Percentiles rank a stretch among this genome's conserved stretches.
These are phyloP conservation scores for Istiophorus platypterus DNA, from an alignment of 2,113 vertebrate species.

Conservation along the genomic window DNA sequence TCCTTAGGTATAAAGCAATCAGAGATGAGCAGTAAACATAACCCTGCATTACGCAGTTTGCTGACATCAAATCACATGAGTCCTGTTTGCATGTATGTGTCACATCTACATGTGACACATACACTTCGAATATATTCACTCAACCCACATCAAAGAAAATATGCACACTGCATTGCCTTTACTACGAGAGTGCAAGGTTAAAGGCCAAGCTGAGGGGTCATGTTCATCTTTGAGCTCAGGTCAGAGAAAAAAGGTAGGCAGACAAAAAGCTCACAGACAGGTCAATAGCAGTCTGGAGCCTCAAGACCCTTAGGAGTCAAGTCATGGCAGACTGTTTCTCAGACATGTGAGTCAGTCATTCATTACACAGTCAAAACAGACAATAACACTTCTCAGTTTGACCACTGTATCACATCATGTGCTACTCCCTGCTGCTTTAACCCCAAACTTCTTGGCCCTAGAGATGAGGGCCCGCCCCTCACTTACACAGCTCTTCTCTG, in stretches of 20 bases:
- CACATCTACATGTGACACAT: background rate
- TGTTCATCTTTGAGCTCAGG: background rate
- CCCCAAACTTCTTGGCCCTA: background rate
- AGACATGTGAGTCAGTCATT: slow-evolving; percentile 9
- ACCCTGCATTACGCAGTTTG: background rate
- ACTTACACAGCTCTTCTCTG: background rate
- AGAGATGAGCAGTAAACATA: background rate
- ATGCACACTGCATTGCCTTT: background rate
- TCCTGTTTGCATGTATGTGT: background rate
- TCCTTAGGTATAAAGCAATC: background rate
- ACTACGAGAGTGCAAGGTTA: background rate
- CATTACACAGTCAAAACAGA: background rate
- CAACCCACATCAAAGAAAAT: slow-evolving; percentile 33
- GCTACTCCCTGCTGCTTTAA: slow-evolving; percentile 3
- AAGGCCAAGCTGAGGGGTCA: slow-evolving; percentile 23
- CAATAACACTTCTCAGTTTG: background rate
- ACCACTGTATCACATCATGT: background rate
- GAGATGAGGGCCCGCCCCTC: background rate
- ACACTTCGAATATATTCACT: background rate
- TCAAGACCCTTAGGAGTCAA: background rate
- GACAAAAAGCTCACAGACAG: background rate
- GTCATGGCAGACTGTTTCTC: background rate
- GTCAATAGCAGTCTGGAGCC: background rate
- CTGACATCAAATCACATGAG: slow-evolving; percentile 5
- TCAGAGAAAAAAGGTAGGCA: background rate